These are phyloP conservation scores for Steatocranus sp. DNA, from an alignment of 2,797 vertebrate genomes.

Conservation along the genomic window DNA sequence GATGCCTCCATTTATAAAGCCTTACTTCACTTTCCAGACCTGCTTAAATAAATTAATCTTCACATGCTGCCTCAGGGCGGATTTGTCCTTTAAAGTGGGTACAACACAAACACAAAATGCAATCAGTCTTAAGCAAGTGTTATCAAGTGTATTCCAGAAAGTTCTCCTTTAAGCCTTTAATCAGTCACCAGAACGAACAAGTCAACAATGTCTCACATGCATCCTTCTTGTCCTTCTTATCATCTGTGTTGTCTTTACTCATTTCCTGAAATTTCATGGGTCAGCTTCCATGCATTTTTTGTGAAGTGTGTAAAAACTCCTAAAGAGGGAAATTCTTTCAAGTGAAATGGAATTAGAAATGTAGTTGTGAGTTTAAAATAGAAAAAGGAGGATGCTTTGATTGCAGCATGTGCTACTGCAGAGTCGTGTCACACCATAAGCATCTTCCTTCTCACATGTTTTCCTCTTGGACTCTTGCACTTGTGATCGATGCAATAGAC, in stretches of 20 bases:
- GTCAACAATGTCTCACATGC: neutral
- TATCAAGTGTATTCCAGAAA: neutral
- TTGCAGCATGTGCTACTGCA: neutral
- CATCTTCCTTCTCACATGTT: neutral
- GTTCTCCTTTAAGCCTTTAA: neutral
- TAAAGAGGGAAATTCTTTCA: neutral
- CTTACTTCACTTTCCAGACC: neutral
- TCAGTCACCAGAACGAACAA: neutral
- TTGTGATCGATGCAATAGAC: conserved; percentile 3
- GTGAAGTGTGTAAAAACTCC: neutral
- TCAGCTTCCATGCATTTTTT: neutral
- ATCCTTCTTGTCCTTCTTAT: neutral
- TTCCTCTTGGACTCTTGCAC: neutral
- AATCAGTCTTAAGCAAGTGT: neutral
- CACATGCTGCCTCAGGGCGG: neutral
- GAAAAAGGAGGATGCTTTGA: neutral
- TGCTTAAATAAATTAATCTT: neutral
- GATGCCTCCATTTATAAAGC: neutral
- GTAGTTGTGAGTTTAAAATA: neutral
- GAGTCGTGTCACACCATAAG: conserved; percentile 38
- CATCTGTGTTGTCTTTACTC: neutral
- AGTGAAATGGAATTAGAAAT: neutral
- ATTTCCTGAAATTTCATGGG: neutral
- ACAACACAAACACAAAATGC: neutral
- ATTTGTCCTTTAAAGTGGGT: neutral